A percentile compares a stretch with the other conserved stretches of the same genome.
phyloP scores from a whole-genome alignment of 1,140 invertebrate species.

The Theocolax elegans region DNA sequence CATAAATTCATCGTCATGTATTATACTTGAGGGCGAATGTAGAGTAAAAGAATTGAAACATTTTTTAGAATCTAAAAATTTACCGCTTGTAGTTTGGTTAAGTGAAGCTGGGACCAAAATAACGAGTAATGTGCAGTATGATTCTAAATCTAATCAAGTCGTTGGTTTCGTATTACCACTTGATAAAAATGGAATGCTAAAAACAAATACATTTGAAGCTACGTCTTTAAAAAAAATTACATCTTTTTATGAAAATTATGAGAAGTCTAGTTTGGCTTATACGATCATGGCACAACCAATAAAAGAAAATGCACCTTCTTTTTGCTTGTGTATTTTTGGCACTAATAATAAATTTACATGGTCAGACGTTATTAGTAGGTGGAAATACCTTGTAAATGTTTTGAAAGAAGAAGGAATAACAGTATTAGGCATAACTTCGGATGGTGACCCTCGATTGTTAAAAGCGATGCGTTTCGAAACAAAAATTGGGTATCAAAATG shows the following conservation, averaged over 20 bases:
- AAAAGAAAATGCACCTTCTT: not conserved
- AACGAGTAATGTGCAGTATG: conserved; percentile 24
- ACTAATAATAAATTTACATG: conserved; percentile 28
- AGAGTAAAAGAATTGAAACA: conserved; percentile 29
- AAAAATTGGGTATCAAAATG: not conserved
- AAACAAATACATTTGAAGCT: conserved; percentile 19
- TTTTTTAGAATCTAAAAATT: conserved; percentile 22
- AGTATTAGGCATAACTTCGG: conserved; percentile 10
- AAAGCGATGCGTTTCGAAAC: conserved; percentile 4
- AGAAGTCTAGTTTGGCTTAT: not conserved
- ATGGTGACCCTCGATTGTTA: conserved; percentile 12
- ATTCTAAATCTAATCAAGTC: conserved; percentile 23
- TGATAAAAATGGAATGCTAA: conserved; percentile 13
- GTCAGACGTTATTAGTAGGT: conserved; percentile 8
- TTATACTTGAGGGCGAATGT: conserved; percentile 27
- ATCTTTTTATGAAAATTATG: not conserved
- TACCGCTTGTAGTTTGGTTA: conserved; percentile 28
- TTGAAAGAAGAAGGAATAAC: conserved; percentile 7
- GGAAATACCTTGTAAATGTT: conserved; percentile 3
- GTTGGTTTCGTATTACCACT: conserved; percentile 28
- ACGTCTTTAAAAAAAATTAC: conserved; percentile 15
- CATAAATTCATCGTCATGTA: not conserved
- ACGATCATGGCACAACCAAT: conserved; percentile 25
- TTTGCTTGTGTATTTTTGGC: conserved; percentile 31
- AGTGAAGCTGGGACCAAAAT: conserved; percentile 41